Evolutionary conservation across 1,140 invertebrate species (phyloP).

Genomic region (Marisa cornuarietis): DNA sequence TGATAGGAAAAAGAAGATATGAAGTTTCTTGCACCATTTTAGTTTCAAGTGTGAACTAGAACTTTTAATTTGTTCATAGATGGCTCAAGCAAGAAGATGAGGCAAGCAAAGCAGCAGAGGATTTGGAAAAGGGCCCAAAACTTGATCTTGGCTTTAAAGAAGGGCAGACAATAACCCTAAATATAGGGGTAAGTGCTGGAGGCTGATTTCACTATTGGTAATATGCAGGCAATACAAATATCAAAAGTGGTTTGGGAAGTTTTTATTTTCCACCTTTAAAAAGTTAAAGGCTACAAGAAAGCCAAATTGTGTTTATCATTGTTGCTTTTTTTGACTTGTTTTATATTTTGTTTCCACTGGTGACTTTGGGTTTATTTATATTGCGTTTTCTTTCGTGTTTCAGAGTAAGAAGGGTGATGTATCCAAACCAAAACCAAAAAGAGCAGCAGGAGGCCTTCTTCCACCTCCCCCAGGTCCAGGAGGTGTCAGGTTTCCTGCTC

Average conservation of each 20-base stretch:
- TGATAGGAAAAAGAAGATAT: no score
- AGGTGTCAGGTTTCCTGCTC: constrained; percentile 74
- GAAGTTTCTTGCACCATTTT: no score
- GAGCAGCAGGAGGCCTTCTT: constrained; percentile 64
- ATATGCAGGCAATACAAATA: constrained; percentile 11
- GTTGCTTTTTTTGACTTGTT: neutral
- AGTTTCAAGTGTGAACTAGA: neutral
- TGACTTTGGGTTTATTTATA: neutral
- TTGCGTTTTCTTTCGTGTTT: constrained; percentile 46
- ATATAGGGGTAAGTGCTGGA: constrained; percentile 83
- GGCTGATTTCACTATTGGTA: constrained; percentile 4
- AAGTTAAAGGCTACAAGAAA: neutral
- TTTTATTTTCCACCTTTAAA: constrained; percentile 57
- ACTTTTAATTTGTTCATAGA: constrained; percentile 41
- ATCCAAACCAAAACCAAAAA: constrained; percentile 71
- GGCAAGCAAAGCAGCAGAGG: constrained; percentile 68
- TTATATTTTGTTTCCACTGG: neutral
- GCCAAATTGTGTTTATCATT: constrained; percentile 11
- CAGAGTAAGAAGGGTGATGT: constrained; percentile 85
- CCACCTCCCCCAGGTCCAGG: constrained; percentile 84
- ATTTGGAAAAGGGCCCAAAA: constrained; percentile 71
- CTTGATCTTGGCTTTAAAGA: constrained; percentile 98
- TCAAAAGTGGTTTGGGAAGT: constrained; percentile 31
- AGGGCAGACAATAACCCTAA: constrained; percentile 98
- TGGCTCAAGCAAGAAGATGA: constrained; percentile 91